Evolutionary conservation across 2,888 invertebrate genomes (phyloP).

Genomic region (Phortica magna): DNA sequence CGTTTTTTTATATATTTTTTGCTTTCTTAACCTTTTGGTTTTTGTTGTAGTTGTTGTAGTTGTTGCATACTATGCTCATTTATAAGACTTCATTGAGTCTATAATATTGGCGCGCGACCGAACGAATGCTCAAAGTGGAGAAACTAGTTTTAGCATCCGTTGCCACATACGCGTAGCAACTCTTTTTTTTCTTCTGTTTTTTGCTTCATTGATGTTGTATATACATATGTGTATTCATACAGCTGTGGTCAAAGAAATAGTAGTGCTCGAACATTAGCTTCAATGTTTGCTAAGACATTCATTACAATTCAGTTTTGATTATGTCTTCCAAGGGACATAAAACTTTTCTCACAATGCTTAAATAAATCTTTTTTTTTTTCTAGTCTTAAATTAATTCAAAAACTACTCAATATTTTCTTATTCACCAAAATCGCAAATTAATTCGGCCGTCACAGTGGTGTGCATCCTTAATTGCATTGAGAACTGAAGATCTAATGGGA

Average conservation of each 20-base stretch:
- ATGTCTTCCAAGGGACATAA: too few species aligned
- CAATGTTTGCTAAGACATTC: too few species aligned
- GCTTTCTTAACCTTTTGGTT: not conserved
- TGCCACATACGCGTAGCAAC: not conserved
- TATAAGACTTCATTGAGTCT: slow-evolving; percentile 29
- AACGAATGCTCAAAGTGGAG: slow-evolving; percentile 62
- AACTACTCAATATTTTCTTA: too few species aligned
- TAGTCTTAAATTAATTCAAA: too few species aligned
- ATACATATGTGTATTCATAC: slow-evolving; percentile 36
- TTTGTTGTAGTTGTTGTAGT: not conserved
- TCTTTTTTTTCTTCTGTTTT: slow-evolving; percentile 46
- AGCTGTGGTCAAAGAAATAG: too few species aligned
- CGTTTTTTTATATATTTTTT: slow-evolving; percentile 1
- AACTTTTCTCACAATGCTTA: too few species aligned
- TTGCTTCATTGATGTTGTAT: slow-evolving; percentile 60
- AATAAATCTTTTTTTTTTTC: slow-evolving; percentile 31
- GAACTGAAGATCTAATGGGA: too few species aligned
- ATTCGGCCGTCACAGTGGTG: too few species aligned
- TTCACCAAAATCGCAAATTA: too few species aligned
- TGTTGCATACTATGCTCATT: not conserved
- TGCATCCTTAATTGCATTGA: too few species aligned
- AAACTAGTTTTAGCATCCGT: slow-evolving; percentile 66
- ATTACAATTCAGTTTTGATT: too few species aligned
- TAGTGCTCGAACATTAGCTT: too few species aligned
- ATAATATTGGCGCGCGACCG: slow-evolving; percentile 20